Base-by-base conservation (phyloP, 1,140 invertebrate species). In the Drosophila nigrodunni region DNA sequence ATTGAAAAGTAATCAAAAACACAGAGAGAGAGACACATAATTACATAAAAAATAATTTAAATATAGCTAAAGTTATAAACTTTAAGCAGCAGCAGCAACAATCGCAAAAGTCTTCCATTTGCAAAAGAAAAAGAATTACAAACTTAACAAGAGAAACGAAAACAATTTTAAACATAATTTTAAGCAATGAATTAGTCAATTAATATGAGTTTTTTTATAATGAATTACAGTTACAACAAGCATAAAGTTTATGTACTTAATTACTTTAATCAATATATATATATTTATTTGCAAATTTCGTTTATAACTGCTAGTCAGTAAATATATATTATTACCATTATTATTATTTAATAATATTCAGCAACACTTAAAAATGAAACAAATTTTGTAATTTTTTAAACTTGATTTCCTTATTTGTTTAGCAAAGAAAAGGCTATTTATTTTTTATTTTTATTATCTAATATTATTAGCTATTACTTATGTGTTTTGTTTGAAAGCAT, bases 41-140 rank as follows among this genome's bases (percentile, higher is more conserved):
- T 25, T 37, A 43, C 18, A 50, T 47, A 44, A 57, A 37, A 64
- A 13, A 41, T 35, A 64, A 69, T 43, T 80, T 79, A 68, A 44
- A 71, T 43, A 47, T 69, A 80, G 80, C 74, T 83, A 75, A 89
- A 88, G 80, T 88, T 87, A 71, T 68, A 61, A 47, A 67, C 78
- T 64, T 57, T 55, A 10, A 65, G 59, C 78, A 72, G 43, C 78
- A 72, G 43, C 69, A 58, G 52, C 49, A 88, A 72, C 83, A 78
- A 88, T 88, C 85, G 85, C 85, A 89, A 74, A 82, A 89, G 85
- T 88, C 85, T 88, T 88, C 85, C 85, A 88, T 78, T 82, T 89
- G 85, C 80, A 87, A 9, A 58, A 41, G 58, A 35, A 67, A 7
- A 37, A 41, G 7, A 43, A 39, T 13, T 15, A 25, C n/a, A 8